phyloP scores from a whole-genome alignment of 2,888 invertebrate genomes.

The Patella ulyssiponensis region DNA sequence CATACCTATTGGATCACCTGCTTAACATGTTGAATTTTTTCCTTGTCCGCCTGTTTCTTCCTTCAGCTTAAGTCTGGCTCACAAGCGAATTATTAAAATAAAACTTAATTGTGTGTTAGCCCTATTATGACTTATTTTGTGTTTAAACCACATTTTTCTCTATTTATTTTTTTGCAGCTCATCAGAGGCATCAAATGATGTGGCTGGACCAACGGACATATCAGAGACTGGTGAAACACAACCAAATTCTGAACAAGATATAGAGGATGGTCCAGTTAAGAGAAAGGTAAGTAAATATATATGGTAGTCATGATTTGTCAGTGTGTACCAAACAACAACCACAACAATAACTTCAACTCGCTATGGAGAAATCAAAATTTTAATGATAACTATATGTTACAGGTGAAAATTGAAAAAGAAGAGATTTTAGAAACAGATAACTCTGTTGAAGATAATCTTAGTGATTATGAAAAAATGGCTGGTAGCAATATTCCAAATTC shows the following conservation, averaged over 20 bases:
- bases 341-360: no score
- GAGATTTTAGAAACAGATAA: conserved; percentile 5
- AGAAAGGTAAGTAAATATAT: neutral
- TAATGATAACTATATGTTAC: no score
- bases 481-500: conserved; percentile 29
- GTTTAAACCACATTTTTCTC: neutral
- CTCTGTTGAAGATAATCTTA: conserved; percentile 22
- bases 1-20: no score
- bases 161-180: neutral
- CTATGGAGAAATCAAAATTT: no score
- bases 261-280: conserved; percentile 28
- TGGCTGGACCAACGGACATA: conserved; percentile 26
- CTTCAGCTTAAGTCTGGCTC: no score
- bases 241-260: conserved; percentile 26
- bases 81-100: no score
- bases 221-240: conserved; percentile 34
- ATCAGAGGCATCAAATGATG: conserved; percentile 17
- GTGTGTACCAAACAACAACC: no score
- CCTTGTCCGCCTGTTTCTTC: no score
- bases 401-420: conserved; percentile 16
- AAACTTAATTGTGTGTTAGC: no score
- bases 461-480: conserved; percentile 25
- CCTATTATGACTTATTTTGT: no score
- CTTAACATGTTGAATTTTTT: no score
- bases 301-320: neutral